Evolutionary conservation across 2,797 vertebrate species (phyloP).

Genomic region (Acridotheres tristis): DNA sequence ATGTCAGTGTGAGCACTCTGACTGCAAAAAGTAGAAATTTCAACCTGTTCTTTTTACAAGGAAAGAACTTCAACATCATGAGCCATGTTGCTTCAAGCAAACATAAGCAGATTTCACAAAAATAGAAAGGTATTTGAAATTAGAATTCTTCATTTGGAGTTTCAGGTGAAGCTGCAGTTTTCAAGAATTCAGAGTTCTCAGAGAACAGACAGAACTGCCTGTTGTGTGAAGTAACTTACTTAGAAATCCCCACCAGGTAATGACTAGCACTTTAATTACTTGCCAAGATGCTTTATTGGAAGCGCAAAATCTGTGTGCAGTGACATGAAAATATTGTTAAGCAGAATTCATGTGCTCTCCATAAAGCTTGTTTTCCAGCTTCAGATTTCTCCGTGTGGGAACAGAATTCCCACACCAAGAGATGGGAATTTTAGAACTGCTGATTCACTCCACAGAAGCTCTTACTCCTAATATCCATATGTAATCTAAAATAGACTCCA

Average conservation of each 20-base stretch:
- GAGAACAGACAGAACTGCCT: neutral
- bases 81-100: neutral
- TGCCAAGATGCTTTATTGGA: neutral
- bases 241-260: neutral
- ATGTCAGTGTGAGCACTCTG: neutral
- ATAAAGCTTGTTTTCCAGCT: slow-evolving; percentile 12
- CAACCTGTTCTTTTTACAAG: neutral
- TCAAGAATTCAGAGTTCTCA: neutral
- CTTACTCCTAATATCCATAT: neutral
- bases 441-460: neutral
- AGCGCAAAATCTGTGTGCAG: neutral
- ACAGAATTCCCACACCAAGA: neutral
- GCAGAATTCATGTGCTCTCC: neutral
- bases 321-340: neutral
- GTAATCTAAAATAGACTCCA: neutral
- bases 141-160: neutral
- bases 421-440: slow-evolving; percentile 1
- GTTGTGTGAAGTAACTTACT: neutral
- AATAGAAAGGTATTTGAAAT: neutral
- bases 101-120: neutral
- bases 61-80: neutral
- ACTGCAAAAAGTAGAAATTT: neutral
- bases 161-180: neutral
- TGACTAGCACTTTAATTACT: neutral
- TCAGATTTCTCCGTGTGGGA: neutral